Conservation (phyloP, 1,140 invertebrate genomes). For the Epicauta chinensis region DNA sequence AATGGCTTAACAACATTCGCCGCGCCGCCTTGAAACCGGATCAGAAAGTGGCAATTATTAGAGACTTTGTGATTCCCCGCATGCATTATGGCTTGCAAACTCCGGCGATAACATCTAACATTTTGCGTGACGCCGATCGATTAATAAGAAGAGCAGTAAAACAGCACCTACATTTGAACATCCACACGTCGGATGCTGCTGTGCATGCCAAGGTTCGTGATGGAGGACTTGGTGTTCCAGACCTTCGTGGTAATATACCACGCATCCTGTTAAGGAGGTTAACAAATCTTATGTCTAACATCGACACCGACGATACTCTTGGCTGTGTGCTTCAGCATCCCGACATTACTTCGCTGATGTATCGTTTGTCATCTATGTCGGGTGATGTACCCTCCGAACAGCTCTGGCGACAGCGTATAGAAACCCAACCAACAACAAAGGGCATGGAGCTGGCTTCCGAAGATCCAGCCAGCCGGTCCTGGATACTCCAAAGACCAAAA, state of each 20-base stretch:
- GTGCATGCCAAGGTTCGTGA: slow-evolving; percentile 22
- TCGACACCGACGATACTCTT: no score
- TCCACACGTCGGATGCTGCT: slow-evolving; percentile 13
- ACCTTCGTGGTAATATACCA: slow-evolving; percentile 7
- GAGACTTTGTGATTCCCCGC: slow-evolving; percentile 18
- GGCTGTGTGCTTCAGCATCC: no score
- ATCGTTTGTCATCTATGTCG: neutral
- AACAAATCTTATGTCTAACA: neutral
- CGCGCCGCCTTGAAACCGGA: slow-evolving; percentile 34
- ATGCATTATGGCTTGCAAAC: slow-evolving; percentile 22
- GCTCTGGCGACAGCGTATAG: slow-evolving; percentile 1
- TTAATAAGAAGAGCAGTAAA: slow-evolving; percentile 15
- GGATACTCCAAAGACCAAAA: slow-evolving; percentile 2
- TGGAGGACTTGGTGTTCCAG: slow-evolving; percentile 25
- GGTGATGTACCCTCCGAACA: neutral
- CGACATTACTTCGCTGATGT: no score
- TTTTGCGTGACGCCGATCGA: slow-evolving; percentile 16
- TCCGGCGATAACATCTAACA: slow-evolving; percentile 3
- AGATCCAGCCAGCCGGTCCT: slow-evolving; percentile 4
- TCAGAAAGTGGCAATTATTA: slow-evolving; percentile 25
- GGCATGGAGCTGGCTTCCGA: slow-evolving; percentile 3
- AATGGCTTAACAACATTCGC: slow-evolving; percentile 16
- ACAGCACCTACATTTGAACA: slow-evolving; percentile 17
- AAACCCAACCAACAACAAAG: neutral
- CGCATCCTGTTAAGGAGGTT: neutral